A percentile compares a stretch with the other conserved stretches of the same genome.
These are phyloP conservation scores for Poeciliopsis occidentalis DNA, from an alignment of 2,113 vertebrate species.

Conservation along the genomic window DNA sequence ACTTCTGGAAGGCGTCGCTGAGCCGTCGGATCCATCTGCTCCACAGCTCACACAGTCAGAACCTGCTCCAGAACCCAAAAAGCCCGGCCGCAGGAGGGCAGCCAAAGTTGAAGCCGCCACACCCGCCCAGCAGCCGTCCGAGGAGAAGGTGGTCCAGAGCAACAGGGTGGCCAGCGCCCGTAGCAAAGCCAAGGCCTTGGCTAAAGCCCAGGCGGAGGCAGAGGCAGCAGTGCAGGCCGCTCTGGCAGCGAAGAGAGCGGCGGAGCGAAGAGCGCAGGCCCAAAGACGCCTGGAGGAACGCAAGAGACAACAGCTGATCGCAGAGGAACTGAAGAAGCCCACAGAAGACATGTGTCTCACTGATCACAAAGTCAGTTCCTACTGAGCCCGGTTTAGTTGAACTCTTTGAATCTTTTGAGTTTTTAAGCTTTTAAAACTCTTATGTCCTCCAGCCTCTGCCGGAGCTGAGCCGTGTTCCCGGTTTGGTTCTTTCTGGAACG, in stretches of 20 bases:
- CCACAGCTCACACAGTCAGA: no score
- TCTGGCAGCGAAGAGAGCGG: slow-evolving; percentile 82
- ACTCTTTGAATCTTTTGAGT: neutral
- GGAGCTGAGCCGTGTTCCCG: no score
- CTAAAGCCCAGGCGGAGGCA: slow-evolving; percentile 84
- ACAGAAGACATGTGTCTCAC: slow-evolving; percentile 95
- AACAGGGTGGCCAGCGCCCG: slow-evolving; percentile 77
- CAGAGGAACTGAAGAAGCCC: slow-evolving; percentile 96
- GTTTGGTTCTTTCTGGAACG: slow-evolving; percentile 85
- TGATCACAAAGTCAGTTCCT: slow-evolving; percentile 87
- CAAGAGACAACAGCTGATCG: slow-evolving; percentile 88
- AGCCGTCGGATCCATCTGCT: no score
- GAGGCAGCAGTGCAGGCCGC: slow-evolving; percentile 81
- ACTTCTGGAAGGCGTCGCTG: no score
- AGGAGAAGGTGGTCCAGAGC: slow-evolving; percentile 68
- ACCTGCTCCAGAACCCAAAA: slow-evolving; percentile 62
- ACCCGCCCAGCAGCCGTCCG: slow-evolving; percentile 53
- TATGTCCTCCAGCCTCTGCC: no score
- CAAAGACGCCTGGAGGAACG: slow-evolving; percentile 90
- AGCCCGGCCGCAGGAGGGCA: slow-evolving; percentile 74
- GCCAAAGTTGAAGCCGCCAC: slow-evolving; percentile 47
- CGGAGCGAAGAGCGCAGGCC: slow-evolving; percentile 81
- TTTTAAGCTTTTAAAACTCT: no score
- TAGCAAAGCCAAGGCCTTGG: slow-evolving; percentile 84
- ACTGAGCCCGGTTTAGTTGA: neutral